These are phyloP conservation scores for Tribolium freemani DNA, from an alignment of 2,888 invertebrate genomes.

Conservation along the genomic window DNA sequence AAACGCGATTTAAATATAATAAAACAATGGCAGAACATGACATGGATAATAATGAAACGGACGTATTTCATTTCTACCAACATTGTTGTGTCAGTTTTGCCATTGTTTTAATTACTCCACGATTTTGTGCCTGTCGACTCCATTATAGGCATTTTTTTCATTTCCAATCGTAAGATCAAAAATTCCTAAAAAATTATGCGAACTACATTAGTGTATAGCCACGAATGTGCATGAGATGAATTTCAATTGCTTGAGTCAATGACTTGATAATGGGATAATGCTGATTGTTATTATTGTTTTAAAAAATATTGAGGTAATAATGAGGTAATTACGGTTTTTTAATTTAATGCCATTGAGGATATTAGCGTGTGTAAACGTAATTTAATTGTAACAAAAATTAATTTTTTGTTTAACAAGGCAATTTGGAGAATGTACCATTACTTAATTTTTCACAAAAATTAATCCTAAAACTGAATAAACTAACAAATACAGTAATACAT, in stretches of 20 bases:
- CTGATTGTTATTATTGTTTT: conserved; percentile 2
- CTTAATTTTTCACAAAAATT: background rate
- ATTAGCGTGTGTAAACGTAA: background rate
- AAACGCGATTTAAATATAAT: conserved; percentile 24
- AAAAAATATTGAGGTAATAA: background rate
- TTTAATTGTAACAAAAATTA: background rate
- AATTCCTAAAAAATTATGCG: conserved; percentile 8
- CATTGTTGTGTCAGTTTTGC: conserved; percentile 15
- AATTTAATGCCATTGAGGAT: background rate
- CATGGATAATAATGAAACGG: conserved; percentile 5
- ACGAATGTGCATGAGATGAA: conserved; percentile 2
- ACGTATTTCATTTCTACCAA: conserved; percentile 3
- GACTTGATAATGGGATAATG: conserved; percentile 21
- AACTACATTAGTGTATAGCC: background rate
- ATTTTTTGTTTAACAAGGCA: background rate
- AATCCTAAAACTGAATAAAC: too few species aligned
- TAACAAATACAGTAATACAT: too few species aligned
- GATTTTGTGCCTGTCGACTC: background rate
- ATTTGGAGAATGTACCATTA: background rate
- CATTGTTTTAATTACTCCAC: conserved; percentile 13
- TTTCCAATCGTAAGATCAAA: background rate
- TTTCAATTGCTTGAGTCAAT: conserved; percentile 11
- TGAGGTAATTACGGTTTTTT: background rate
- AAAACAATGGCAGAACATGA: conserved; percentile 8
- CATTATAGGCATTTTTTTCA: background rate